These are phyloP conservation scores for Cettia cetti DNA, from an alignment of 2,113 vertebrate species.

Conservation along the genomic window DNA sequence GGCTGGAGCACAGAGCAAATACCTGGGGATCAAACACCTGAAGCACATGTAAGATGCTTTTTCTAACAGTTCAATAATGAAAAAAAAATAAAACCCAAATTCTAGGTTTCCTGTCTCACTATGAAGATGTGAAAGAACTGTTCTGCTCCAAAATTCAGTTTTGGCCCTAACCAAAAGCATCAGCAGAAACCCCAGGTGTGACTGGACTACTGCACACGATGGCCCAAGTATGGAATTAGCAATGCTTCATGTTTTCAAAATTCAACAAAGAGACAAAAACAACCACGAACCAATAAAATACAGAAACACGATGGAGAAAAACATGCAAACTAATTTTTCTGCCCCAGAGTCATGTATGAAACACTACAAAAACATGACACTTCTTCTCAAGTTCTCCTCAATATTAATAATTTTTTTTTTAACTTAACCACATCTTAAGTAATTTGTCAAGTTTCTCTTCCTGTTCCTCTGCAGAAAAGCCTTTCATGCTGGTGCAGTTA, in stretches of 20 bases:
- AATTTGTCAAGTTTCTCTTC: constrained; percentile 46
- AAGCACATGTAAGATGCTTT: background rate
- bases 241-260: background rate
- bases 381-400: constrained; percentile 16
- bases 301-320: constrained; percentile 44
- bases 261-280: constrained; percentile 13
- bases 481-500: constrained; percentile 69
- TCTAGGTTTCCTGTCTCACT: background rate
- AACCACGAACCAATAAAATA: constrained; percentile 31
- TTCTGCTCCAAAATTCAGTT: background rate
- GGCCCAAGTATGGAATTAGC: background rate
- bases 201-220: constrained; percentile 4
- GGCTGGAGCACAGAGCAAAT: background rate
- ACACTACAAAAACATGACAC: background rate
- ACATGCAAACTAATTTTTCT: constrained; percentile 41
- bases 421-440: constrained; percentile 1
- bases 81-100: background rate
- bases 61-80: background rate
- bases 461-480: constrained; percentile 54
- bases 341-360: constrained; percentile 26
- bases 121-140: background rate
- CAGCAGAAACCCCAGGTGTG: background rate
- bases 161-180: background rate
- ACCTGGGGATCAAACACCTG: background rate
- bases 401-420: background rate